Evolutionary conservation across 2,113 vertebrate species (phyloP).

Genomic region (Peromyscus californicus): DNA sequence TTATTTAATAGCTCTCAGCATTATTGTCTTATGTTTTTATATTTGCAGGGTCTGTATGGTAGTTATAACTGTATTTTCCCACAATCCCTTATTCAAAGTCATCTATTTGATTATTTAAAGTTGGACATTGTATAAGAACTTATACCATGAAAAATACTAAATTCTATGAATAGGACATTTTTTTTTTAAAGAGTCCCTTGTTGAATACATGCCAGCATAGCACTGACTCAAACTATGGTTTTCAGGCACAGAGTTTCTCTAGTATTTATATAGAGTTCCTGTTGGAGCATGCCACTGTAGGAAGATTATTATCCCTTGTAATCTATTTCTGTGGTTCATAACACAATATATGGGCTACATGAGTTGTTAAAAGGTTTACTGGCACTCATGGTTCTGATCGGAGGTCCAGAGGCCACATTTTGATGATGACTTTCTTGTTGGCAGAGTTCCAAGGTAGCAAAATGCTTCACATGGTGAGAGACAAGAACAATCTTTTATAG

Average conservation of each 20-base stretch:
- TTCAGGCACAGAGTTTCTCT: not conserved
- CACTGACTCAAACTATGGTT: not conserved
- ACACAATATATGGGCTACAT: not conserved
- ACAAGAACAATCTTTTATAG: not conserved
- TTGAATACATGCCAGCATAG: not conserved
- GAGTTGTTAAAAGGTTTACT: not conserved
- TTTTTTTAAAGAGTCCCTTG: not conserved
- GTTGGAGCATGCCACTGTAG: not conserved
- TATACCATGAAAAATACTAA: not conserved
- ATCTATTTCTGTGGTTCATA: not conserved
- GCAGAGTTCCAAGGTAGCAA: not conserved
- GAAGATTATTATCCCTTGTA: not conserved
- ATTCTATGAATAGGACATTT: not conserved
- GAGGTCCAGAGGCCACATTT: not conserved
- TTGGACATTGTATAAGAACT: not conserved
- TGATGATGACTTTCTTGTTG: not conserved
- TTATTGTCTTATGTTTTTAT: rapidly evolving
- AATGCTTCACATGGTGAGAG: not conserved
- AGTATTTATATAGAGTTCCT: not conserved
- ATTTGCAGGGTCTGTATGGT: not conserved
- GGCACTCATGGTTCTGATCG: not conserved
- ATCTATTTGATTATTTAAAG: not conserved
- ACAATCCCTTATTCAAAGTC: not conserved
- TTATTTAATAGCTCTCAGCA: not conserved
- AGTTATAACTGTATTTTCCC: no score